Evolutionary conservation across 1,140 invertebrate species (phyloP).

Genomic region (Penaeus vannamei): DNA sequence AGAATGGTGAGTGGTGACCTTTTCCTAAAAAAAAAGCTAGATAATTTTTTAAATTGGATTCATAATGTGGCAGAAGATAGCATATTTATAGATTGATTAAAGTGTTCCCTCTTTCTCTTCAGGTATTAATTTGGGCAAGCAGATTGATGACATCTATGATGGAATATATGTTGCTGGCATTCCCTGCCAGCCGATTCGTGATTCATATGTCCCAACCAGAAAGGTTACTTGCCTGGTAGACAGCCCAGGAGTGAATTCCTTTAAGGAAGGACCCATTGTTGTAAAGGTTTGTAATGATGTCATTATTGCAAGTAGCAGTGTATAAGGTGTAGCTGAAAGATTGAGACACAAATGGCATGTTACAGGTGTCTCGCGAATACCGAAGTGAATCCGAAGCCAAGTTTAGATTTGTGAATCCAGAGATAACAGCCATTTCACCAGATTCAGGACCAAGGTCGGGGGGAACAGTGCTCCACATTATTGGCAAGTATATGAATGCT

Average conservation of each 20-base stretch:
- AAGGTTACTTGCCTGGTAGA: constrained; percentile 92
- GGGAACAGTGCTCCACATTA: constrained; percentile 90
- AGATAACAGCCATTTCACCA: constrained; percentile 88
- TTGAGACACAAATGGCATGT: background rate
- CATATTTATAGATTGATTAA: constrained; percentile 10
- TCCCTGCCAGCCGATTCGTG: constrained; percentile 88
- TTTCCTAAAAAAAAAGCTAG: too few species aligned
- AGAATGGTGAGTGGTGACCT: too few species aligned
- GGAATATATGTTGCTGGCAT: constrained; percentile 89
- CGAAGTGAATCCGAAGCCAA: constrained; percentile 87
- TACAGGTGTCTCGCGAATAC: constrained; percentile 79
- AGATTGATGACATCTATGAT: constrained; percentile 91
- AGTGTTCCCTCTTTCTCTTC: constrained; percentile 19
- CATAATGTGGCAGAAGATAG: background rate
- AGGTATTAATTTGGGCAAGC: constrained; percentile 94
- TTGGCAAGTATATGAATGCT: constrained; percentile 93
- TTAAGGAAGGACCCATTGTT: constrained; percentile 86
- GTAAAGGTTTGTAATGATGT: constrained; percentile 82
- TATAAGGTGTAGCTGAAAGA: background rate
- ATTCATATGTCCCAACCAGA: constrained; percentile 89
- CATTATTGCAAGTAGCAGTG: background rate
- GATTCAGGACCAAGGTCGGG: constrained; percentile 92
- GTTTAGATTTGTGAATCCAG: constrained; percentile 90
- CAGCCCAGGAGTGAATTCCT: constrained; percentile 80
- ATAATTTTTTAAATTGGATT: too few species aligned